Percentiles rank a stretch among this genome's conserved stretches.
phyloP scores from a whole-genome alignment of 2,113 vertebrate species.

The Gymnorhina tibicen region DNA sequence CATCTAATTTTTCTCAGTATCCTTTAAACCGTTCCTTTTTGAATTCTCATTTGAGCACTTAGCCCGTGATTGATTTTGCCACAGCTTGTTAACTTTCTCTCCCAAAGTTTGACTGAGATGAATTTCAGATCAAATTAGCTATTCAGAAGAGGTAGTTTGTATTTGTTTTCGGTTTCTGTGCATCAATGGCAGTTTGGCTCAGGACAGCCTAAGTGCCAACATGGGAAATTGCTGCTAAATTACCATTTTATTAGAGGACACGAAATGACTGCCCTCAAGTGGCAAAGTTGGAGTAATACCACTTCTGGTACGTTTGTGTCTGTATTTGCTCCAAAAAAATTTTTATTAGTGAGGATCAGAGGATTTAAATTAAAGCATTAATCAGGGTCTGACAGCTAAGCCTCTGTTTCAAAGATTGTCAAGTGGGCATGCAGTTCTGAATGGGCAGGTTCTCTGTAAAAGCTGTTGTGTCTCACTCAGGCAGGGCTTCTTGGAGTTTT shows the following conservation, averaged over 20 bases:
- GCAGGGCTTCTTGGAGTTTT: neutral
- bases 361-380: neutral
- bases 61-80: neutral
- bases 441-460: neutral
- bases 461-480: neutral
- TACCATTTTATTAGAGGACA: neutral
- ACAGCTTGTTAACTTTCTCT: neutral
- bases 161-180: neutral
- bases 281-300: neutral
- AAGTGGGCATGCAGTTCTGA: neutral
- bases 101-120: neutral
- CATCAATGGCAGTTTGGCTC: neutral
- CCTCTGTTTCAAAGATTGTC: neutral
- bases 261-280: slow-evolving; percentile 48
- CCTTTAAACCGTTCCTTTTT: neutral
- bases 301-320: rapidly evolving
- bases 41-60: neutral
- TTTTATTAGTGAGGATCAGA: neutral
- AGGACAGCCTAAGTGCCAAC: neutral
- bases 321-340: neutral
- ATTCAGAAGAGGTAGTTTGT: neutral
- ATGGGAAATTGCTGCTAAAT: neutral
- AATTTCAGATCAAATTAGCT: neutral
- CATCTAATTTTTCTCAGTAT: neutral
- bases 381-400: neutral